These are phyloP conservation scores for Salvelinus namaycush DNA, from an alignment of 2,113 vertebrate species.

Conservation along the genomic window DNA sequence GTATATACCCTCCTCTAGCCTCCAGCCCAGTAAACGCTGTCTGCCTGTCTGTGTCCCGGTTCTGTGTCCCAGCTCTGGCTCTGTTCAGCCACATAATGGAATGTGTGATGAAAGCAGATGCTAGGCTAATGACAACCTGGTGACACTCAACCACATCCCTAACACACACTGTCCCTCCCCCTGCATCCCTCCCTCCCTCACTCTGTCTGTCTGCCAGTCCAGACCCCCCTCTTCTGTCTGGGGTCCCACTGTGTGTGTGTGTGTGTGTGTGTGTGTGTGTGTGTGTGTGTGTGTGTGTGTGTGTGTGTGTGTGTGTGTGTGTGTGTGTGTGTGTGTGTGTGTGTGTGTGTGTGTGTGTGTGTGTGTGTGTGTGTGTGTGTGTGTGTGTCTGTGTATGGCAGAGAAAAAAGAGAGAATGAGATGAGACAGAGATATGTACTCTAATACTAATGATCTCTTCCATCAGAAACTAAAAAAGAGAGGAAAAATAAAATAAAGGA, in stretches of 20 bases:
- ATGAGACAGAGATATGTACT: not conserved
- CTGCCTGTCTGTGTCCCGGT: slow-evolving; percentile 22
- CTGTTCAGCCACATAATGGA: slow-evolving; percentile 76
- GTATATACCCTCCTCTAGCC: slow-evolving; percentile 29
- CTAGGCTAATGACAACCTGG: slow-evolving; percentile 68
- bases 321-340: not conserved
- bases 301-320: not conserved
- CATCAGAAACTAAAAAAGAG: not conserved
- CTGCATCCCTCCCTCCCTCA: slow-evolving; percentile 41
- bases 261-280: not conserved
- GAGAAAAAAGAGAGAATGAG: not conserved
- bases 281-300: not conserved
- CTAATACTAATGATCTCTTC: no score
- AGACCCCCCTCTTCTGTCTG: not conserved
- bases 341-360: not conserved
- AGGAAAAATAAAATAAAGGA: not conserved
- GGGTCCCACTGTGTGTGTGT: not conserved
- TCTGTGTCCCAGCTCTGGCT: no score
- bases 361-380: not conserved
- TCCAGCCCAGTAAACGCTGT: slow-evolving; percentile 3
- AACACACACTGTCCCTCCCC: no score
- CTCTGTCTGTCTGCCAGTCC: not conserved
- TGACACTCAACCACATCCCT: slow-evolving; percentile 78
- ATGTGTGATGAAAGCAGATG: slow-evolving; percentile 89
- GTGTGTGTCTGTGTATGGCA: not conserved